phyloP scores from a whole-genome alignment of 2,113 vertebrate species.

The Cheirogaleus medius region DNA sequence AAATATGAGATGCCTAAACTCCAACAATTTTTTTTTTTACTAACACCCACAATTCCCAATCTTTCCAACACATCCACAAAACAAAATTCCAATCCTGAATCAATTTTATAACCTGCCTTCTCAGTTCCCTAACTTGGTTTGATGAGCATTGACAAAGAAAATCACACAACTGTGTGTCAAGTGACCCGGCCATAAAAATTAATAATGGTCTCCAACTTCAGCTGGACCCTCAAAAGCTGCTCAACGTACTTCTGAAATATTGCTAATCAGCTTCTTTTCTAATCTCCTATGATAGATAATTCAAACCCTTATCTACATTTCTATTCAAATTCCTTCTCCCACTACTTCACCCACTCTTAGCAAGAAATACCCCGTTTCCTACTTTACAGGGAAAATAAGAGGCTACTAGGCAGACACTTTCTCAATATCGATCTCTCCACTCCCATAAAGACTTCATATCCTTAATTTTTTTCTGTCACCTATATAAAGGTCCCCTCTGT shows the following conservation, averaged over 20 bases:
- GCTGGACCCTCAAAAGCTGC: not conserved
- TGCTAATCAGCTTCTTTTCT: not conserved
- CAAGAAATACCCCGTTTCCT: not conserved
- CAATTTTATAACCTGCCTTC: not conserved
- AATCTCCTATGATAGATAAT: not conserved
- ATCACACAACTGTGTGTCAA: not conserved
- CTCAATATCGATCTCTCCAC: not conserved
- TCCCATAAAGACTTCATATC: not conserved
- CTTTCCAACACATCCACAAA: not conserved
- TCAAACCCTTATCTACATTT: not conserved
- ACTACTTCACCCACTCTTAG: not conserved
- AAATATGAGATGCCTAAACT: not conserved
- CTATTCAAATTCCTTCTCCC: slow-evolving; percentile 19
- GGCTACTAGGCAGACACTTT: not conserved
- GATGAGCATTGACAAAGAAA: not conserved
- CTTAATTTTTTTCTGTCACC: not conserved
- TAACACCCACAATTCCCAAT: not conserved
- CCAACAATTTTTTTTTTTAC: not conserved
- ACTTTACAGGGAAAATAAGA: not conserved
- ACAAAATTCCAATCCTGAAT: not conserved
- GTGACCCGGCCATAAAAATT: not conserved
- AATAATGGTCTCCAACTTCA: not conserved
- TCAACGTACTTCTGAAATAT: not conserved
- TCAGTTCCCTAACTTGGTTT: not conserved
- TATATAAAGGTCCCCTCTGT: not conserved